Evolutionary conservation across 2,888 invertebrate species (phyloP).

Genomic region (Trichopria drosophilae): DNA sequence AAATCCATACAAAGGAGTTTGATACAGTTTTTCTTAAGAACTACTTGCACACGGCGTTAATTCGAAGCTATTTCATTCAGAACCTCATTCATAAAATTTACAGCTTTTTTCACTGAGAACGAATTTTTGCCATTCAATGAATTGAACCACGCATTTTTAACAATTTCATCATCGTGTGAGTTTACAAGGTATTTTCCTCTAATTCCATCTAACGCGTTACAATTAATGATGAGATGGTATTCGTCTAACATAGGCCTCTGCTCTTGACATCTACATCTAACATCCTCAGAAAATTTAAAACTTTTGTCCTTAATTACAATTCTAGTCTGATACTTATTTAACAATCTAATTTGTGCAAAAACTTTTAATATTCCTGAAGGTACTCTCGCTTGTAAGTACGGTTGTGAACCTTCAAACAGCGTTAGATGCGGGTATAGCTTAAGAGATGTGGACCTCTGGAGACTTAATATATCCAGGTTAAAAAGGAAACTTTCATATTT

Average conservation of each 20-base stretch:
- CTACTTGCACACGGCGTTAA: no score
- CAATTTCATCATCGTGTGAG: background rate
- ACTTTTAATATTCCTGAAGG: background rate
- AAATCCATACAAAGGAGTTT: no score
- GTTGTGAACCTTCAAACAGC: slow-evolving; percentile 1
- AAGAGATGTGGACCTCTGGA: background rate
- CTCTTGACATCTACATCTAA: background rate
- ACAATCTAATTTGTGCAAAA: background rate
- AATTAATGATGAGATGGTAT: slow-evolving; percentile 1
- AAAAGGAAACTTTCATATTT: background rate
- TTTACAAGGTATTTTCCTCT: background rate
- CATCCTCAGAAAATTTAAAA: background rate
- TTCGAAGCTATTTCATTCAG: no score
- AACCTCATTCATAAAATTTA: slow-evolving; percentile 6
- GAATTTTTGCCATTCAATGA: background rate
- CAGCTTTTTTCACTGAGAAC: background rate
- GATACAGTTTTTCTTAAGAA: no score
- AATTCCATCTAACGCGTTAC: background rate
- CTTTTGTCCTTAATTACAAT: background rate
- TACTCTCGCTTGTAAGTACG: background rate
- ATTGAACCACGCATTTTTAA: background rate
- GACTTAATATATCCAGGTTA: background rate
- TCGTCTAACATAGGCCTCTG: background rate
- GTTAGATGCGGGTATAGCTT: background rate
- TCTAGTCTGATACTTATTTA: background rate